Evolutionary conservation across 2,113 vertebrate genomes (phyloP).

Genomic region (Oxyruncus cristatus): DNA sequence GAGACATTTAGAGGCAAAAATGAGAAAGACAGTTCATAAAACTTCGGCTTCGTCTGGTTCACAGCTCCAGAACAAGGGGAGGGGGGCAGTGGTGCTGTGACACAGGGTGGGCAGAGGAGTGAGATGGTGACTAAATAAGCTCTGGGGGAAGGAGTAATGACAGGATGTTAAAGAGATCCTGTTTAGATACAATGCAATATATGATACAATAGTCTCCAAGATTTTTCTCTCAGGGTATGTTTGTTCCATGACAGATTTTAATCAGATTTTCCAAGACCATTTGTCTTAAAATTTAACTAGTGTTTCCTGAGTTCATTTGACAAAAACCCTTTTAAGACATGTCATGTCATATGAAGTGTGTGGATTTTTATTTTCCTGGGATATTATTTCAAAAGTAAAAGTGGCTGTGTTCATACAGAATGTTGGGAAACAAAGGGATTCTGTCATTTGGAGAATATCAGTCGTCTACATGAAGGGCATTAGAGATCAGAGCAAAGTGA

Average conservation of each 20-base stretch:
- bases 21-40: not conserved
- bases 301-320: not conserved
- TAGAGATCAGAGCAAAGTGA: not conserved
- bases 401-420: not conserved
- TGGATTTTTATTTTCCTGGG: not conserved
- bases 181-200: not conserved
- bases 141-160: not conserved
- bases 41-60: not conserved
- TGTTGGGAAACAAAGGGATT: not conserved
- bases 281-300: not conserved
- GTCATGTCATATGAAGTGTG: not conserved
- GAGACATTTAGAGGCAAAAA: not conserved
- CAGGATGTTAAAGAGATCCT: not conserved
- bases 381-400: not conserved
- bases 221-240: not conserved
- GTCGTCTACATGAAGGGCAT: not conserved
- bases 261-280: not conserved
- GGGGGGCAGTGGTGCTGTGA: not conserved
- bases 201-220: not conserved
- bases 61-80: not conserved
- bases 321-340: not conserved
- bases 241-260: not conserved
- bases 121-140: not conserved
- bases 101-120: not conserved
- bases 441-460: not conserved